Evolutionary conservation across 2,888 invertebrate species (phyloP).

Genomic region (Mesodorylaimus sp.): DNA sequence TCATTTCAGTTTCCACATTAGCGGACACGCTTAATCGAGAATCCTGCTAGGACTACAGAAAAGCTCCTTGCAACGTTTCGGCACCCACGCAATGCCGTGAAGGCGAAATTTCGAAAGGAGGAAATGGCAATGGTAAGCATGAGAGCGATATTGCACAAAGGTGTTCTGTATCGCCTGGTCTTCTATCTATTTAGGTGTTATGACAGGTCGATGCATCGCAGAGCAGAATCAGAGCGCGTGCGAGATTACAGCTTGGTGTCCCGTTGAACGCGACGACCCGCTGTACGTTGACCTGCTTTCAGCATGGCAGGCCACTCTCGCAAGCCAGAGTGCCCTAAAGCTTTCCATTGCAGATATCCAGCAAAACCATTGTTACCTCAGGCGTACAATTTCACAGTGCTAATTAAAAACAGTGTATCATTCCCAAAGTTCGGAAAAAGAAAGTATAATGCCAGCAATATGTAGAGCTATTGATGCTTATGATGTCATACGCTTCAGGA

Average conservation of each 20-base stretch:
- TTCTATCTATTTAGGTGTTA: constrained; percentile 19
- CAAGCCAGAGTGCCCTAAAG: too few species aligned
- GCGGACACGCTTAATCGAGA: too few species aligned
- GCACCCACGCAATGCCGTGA: neutral
- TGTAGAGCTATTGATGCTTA: too few species aligned
- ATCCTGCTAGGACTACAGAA: neutral
- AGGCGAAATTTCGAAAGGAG: neutral
- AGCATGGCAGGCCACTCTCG: too few species aligned
- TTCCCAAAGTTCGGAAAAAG: constrained; percentile 31
- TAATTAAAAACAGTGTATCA: constrained; percentile 36
- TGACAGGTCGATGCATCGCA: constrained; percentile 26
- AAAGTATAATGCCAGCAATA: too few species aligned
- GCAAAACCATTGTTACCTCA: neutral
- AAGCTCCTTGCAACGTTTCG: constrained; percentile 12
- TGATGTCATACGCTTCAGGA: too few species aligned
- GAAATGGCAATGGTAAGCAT: neutral
- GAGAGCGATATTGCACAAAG: neutral
- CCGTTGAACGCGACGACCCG: constrained; percentile 26
- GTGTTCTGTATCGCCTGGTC: constrained; percentile 3
- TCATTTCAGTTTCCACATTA: too few species aligned
- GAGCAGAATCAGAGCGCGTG: constrained; percentile 14
- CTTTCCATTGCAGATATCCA: too few species aligned
- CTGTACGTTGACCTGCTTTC: too few species aligned
- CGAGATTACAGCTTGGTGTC: constrained; percentile 28
- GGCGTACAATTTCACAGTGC: constrained; percentile 31